Conservation (phyloP, 2,888 invertebrate genomes). For the Acrocyrtus sp. region DNA sequence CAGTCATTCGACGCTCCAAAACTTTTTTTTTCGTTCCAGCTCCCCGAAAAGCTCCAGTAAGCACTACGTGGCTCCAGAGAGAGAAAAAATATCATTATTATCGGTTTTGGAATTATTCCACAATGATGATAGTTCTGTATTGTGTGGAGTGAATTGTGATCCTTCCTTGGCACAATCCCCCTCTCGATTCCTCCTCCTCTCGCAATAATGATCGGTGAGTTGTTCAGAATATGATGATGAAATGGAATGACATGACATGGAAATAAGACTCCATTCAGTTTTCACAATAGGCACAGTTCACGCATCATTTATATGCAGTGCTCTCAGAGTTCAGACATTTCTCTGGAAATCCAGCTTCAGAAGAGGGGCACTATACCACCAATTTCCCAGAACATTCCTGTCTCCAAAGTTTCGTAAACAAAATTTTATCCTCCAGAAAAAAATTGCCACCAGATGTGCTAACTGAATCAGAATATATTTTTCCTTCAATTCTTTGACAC, state of each 20-base stretch:
- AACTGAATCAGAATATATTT: too few relatives aligned
- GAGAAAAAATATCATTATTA: not conserved
- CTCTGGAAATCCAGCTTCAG: too few relatives aligned
- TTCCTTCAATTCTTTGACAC: not conserved
- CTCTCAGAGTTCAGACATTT: too few relatives aligned
- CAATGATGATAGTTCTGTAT: not conserved
- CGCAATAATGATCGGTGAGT: not conserved
- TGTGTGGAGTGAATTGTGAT: not conserved
- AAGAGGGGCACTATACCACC: too few relatives aligned
- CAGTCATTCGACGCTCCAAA: conserved; percentile 9
- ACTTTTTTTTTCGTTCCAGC: conserved; percentile 6
- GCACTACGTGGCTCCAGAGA: not conserved
- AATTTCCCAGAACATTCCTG: too few relatives aligned
- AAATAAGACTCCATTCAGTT: conserved; percentile 23
- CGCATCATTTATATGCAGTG: conserved; percentile 20
- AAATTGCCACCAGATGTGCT: too few relatives aligned
- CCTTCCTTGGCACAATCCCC: not conserved
- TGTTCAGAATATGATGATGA: conserved; percentile 13
- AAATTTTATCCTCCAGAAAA: too few relatives aligned
- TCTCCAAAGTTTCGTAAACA: not conserved
- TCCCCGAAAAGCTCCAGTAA: conserved; percentile 13
- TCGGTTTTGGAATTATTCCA: conserved; percentile 27
- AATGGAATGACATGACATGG: conserved; percentile 23
- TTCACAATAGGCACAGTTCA: conserved; percentile 26
- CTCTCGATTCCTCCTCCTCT: not conserved